phyloP scores from a whole-genome alignment of 2,113 vertebrate species.

The Acrocephalus arundinaceus region DNA sequence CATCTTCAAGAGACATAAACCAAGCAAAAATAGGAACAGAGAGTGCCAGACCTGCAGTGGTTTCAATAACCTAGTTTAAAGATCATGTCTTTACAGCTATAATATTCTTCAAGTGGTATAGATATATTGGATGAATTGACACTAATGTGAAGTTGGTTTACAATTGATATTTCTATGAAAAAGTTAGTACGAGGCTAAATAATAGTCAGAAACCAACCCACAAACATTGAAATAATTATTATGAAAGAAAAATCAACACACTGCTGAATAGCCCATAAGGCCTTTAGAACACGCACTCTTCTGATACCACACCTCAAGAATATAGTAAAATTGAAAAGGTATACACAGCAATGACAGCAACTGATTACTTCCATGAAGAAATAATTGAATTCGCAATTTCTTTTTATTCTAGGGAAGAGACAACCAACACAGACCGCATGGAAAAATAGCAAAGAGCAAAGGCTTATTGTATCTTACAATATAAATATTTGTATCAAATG shows the following conservation, averaged over 20 bases:
- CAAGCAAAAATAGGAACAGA: not conserved
- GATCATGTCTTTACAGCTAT: not conserved
- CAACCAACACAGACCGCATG: not conserved
- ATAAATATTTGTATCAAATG: not conserved
- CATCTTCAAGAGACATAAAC: not conserved
- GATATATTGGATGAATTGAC: not conserved
- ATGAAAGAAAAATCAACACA: not conserved
- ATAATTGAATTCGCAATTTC: not conserved
- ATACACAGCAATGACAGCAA: not conserved
- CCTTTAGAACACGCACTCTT: not conserved
- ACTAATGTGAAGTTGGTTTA: not conserved
- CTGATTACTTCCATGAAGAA: not conserved
- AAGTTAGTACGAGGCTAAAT: not conserved
- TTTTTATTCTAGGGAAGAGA: not conserved
- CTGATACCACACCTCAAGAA: not conserved
- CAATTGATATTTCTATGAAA: not conserved
- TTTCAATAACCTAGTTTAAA: not conserved
- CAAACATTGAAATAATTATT: not conserved
- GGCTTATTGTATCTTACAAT: not conserved
- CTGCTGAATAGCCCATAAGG: not conserved
- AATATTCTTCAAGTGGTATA: not conserved
- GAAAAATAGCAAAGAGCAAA: not conserved
- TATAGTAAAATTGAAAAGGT: not conserved
- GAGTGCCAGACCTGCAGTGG: not conserved
- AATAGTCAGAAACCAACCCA: not conserved